Percentiles rank a stretch among this genome's conserved stretches.
Conservation (phyloP, 2,888 invertebrate genomes). For the Chrysolina haemoptera region DNA sequence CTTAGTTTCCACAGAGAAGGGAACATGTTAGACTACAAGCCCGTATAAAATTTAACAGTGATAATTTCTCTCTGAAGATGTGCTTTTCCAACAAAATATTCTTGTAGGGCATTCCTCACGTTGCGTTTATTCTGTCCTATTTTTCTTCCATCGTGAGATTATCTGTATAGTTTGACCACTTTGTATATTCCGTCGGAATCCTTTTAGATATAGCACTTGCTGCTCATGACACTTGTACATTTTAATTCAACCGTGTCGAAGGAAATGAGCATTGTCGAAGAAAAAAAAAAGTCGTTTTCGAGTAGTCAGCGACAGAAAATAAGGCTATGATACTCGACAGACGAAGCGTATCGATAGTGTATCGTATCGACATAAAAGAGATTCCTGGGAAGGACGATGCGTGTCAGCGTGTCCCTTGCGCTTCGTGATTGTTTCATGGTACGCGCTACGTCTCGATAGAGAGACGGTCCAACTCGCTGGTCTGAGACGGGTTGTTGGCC, state of each 20-base stretch:
- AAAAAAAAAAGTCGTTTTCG: background rate
- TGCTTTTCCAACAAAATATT: too few species aligned
- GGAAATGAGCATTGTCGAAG: background rate
- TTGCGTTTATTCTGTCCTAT: too few species aligned
- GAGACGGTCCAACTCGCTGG: conserved; percentile 20
- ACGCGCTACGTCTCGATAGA: conserved; percentile 15
- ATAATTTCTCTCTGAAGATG: too few species aligned
- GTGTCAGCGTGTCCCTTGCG: conserved; percentile 22
- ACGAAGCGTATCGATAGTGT: conserved; percentile 13
- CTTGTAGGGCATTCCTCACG: too few species aligned
- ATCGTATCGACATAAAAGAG: conserved; percentile 8
- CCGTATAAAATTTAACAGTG: too few species aligned
- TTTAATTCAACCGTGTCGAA: background rate
- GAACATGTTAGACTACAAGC: too few species aligned
- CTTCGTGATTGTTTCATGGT: conserved; percentile 20
- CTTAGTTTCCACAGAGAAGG: too few species aligned
- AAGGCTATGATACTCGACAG: background rate
- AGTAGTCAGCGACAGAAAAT: background rate
- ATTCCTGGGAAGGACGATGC: conserved; percentile 30
- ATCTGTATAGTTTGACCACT: too few species aligned
- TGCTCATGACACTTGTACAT: background rate
- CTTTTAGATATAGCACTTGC: background rate
- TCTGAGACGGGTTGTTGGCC: conserved; percentile 16
- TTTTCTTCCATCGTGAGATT: too few species aligned
- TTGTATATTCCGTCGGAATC: background rate